phyloP scores from a whole-genome alignment of 2,888 invertebrate species.

The Spatulosminthurus flaviceps region DNA sequence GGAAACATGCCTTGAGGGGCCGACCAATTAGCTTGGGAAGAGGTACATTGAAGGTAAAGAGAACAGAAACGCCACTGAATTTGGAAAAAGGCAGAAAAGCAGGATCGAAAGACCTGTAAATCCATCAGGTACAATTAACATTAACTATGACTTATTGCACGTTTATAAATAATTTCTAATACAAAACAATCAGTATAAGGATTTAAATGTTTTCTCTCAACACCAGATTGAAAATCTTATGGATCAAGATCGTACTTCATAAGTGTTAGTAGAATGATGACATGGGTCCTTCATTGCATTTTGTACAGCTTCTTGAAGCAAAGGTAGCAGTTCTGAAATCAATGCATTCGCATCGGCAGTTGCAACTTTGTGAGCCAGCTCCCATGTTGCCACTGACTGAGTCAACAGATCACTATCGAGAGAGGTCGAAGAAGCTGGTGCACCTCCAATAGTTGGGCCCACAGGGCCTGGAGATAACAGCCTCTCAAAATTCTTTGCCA shows the following conservation, averaged over 20 bases:
- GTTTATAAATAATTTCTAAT: too few relatives aligned
- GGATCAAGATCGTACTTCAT: slow-evolving; percentile 54
- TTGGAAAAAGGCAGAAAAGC: slow-evolving; percentile 64
- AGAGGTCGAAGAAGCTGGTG: slow-evolving; percentile 54
- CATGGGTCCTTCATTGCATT: slow-evolving; percentile 63
- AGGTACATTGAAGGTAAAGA: slow-evolving; percentile 61
- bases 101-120: slow-evolving; percentile 63
- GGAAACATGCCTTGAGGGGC: slow-evolving; percentile 48
- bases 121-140: background rate
- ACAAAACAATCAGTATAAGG: too few relatives aligned
- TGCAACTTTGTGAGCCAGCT: slow-evolving; percentile 62
- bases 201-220: too few relatives aligned
- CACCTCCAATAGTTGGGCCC: slow-evolving; percentile 42
- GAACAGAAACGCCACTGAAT: slow-evolving; percentile 64
- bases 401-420: slow-evolving; percentile 63
- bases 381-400: slow-evolving; percentile 63
- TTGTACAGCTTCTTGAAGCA: slow-evolving; percentile 63
- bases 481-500: slow-evolving; percentile 63
- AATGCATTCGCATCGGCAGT: slow-evolving; percentile 61
- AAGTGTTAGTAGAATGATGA: slow-evolving; percentile 60
- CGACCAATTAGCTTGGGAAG: slow-evolving; percentile 53
- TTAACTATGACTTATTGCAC: too few relatives aligned
- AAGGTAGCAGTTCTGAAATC: slow-evolving; percentile 63
- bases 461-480: slow-evolving; percentile 59
- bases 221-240: too few relatives aligned